Percentiles rank a stretch among this genome's conserved stretches.
Conservation (phyloP, 2,888 invertebrate genomes). For the Chloroclysta siterata region DNA sequence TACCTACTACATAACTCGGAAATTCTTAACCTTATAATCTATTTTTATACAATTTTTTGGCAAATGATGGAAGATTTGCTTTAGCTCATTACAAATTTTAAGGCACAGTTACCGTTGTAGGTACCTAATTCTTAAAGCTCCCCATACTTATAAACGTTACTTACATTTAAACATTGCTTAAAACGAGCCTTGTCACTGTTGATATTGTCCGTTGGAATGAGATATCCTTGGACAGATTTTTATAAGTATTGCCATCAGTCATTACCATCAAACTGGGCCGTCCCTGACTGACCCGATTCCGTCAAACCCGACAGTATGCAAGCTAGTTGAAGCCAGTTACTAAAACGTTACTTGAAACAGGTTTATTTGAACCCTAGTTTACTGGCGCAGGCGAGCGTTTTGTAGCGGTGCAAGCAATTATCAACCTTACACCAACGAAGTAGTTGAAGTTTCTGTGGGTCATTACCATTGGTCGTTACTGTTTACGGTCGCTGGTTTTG, state of each 20-base stretch:
- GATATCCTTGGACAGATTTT: background rate
- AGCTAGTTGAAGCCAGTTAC: conserved; percentile 3
- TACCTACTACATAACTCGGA: too few relatives aligned
- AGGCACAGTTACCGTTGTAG: too few relatives aligned
- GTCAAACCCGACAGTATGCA: conserved; percentile 6
- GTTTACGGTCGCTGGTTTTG: conserved; percentile 1
- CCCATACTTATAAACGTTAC: too few relatives aligned
- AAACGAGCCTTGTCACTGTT: too few relatives aligned
- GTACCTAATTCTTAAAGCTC: too few relatives aligned
- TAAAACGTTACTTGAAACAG: conserved; percentile 15
- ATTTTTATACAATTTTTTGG: too few relatives aligned
- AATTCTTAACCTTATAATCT: too few relatives aligned
- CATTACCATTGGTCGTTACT: background rate
- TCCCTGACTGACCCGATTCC: conserved; percentile 11
- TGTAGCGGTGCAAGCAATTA: background rate
- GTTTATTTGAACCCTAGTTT: conserved; percentile 4
- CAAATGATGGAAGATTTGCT: too few relatives aligned
- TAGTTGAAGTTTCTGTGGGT: background rate
- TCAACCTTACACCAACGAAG: background rate
- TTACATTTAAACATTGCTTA: too few relatives aligned
- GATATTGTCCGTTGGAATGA: too few relatives aligned
- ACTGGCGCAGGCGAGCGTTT: background rate
- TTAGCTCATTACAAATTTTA: too few relatives aligned
- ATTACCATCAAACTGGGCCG: conserved; percentile 11
- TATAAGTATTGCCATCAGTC: background rate